Conservation (phyloP, 2,113 vertebrate genomes). For the Oophaga pumilio region DNA sequence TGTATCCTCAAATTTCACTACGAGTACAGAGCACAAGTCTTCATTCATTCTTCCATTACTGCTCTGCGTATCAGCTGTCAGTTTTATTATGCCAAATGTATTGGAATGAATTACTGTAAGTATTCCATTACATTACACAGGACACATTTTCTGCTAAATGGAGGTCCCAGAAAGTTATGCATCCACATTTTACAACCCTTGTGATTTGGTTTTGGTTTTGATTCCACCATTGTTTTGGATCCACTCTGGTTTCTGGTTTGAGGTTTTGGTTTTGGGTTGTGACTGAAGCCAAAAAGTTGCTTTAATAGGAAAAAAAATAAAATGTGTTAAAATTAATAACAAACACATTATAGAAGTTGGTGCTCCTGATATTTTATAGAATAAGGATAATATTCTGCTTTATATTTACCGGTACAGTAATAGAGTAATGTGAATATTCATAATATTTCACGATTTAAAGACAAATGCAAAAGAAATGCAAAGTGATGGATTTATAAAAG, state of each 20-base stretch:
- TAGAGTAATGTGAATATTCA: too few relatives aligned
- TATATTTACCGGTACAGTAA: neutral
- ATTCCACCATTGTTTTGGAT: neutral
- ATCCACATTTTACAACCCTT: neutral
- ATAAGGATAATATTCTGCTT: neutral
- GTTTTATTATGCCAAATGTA: conserved; percentile 48
- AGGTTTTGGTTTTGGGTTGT: neutral
- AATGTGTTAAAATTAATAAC: neutral
- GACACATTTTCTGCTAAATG: neutral
- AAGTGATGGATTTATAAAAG: too few relatives aligned
- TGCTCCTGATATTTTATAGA: neutral
- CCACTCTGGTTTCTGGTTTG: neutral
- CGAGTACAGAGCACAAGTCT: conserved; percentile 35
- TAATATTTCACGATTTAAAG: too few relatives aligned
- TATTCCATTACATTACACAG: neutral
- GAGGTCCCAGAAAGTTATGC: neutral
- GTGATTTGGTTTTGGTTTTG: neutral
- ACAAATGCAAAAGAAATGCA: too few relatives aligned
- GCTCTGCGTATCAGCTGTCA: conserved; percentile 47
- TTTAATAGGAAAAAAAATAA: neutral
- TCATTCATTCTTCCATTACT: conserved; percentile 51
- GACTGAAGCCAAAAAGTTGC: neutral
- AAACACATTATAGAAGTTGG: neutral
- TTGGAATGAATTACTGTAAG: neutral
- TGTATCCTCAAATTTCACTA: conserved; percentile 48